Evolutionary conservation across 2,113 vertebrate species (phyloP).

Genomic region (Typhlomys cinereus): DNA sequence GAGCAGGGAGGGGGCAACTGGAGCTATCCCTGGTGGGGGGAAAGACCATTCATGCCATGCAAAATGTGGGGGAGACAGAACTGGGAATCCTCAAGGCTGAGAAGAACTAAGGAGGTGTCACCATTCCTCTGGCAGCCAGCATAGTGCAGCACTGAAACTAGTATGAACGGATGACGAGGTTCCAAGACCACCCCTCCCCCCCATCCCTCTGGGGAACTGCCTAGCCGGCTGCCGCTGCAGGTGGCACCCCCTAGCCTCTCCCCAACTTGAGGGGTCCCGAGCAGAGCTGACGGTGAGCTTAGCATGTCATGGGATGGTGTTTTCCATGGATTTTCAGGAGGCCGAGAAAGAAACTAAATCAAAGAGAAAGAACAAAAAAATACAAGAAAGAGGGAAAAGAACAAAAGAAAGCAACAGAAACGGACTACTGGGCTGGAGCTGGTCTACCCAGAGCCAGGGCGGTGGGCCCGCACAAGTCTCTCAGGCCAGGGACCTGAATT

Average conservation of each 20-base stretch:
- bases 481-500: conserved; percentile 54
- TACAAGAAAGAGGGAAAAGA: not conserved
- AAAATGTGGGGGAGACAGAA: conserved; percentile 63
- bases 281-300: conserved; percentile 73
- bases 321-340: conserved; percentile 85
- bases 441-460: conserved; percentile 58
- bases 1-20: conserved; percentile 51
- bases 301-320: conserved; percentile 85
- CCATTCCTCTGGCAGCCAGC: conserved; percentile 57
- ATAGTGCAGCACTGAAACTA: conserved; percentile 5
- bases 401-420: conserved; percentile 63
- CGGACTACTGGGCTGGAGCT: conserved; percentile 58
- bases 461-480: not conserved
- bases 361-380: conserved; percentile 64
- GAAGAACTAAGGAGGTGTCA: not conserved
- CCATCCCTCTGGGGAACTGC: not conserved
- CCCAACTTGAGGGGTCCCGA: conserved; percentile 51
- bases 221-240: conserved; percentile 68
- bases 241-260: conserved; percentile 28
- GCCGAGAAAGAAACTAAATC: conserved; percentile 71
- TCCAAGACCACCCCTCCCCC: not conserved
- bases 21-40: conserved; percentile 71
- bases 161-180: not conserved
- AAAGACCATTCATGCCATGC: conserved; percentile 79
- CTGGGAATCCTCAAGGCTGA: conserved; percentile 54